A percentile compares a stretch with the other conserved stretches of the same genome.
Conservation (phyloP, 2,888 invertebrate genomes). For the Euclidia mi region DNA sequence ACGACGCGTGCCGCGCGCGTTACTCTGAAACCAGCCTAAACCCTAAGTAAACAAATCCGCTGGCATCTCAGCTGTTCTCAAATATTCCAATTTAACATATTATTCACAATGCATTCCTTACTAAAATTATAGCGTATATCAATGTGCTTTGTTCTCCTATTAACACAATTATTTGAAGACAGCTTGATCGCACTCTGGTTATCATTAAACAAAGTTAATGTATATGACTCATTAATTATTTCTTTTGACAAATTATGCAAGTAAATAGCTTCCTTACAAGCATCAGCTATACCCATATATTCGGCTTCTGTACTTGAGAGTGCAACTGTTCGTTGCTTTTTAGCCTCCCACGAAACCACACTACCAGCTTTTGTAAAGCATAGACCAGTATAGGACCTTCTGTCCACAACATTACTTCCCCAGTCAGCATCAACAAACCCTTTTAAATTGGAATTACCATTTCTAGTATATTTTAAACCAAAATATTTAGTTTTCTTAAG, state of each 20-base stretch:
- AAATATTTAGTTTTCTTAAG: not conserved
- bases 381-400: conserved; percentile 7
- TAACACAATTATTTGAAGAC: not conserved
- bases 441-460: no score
- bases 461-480: not conserved
- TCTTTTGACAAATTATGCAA: not conserved
- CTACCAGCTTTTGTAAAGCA: conserved; percentile 1
- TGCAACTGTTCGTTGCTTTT: not conserved
- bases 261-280: conserved; percentile 5
- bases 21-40: no score
- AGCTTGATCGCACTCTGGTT: not conserved
- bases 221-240: not conserved
- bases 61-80: conserved; percentile 1
- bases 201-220: not conserved
- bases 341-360: not conserved
- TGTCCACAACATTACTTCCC: conserved; percentile 4
- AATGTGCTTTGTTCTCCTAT: not conserved
- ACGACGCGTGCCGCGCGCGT: no score
- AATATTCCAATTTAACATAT: not conserved
- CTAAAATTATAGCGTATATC: conserved; percentile 1
- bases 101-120: not conserved
- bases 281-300: no score
- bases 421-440: conserved; percentile 15
- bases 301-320: not conserved
- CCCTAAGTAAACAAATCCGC: not conserved